Conservation (phyloP, 2,797 vertebrate genomes). For the Amniataba percoides region DNA sequence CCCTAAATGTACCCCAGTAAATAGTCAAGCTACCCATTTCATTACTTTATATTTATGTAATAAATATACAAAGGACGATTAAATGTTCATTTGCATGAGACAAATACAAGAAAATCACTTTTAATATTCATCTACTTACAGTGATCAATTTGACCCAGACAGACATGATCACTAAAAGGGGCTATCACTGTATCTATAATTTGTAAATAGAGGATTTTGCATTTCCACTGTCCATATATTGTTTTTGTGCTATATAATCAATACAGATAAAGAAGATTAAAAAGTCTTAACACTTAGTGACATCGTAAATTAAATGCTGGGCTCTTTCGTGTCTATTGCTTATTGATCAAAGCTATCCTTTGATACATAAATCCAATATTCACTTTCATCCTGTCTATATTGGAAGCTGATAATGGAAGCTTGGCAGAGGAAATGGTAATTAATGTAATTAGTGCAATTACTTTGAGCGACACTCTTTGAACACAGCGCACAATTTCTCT, state of each 20-base stretch:
- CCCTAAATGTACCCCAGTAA: too few species aligned
- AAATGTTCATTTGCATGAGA: too few species aligned
- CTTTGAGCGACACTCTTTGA: slow-evolving; percentile 36
- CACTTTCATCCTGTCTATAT: slow-evolving; percentile 39
- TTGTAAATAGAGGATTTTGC: not conserved
- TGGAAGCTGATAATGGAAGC: slow-evolving; percentile 48
- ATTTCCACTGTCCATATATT: not conserved
- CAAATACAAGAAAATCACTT: too few species aligned
- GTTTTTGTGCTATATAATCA: slow-evolving; percentile 16
- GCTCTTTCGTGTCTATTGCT: slow-evolving; percentile 25
- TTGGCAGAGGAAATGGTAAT: slow-evolving; percentile 49
- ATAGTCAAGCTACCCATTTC: too few species aligned
- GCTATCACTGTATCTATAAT: not conserved
- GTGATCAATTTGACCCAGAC: too few species aligned
- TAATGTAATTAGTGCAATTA: slow-evolving; percentile 61
- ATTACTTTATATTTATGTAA: too few species aligned
- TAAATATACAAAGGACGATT: too few species aligned
- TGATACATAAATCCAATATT: slow-evolving; percentile 52
- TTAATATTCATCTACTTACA: too few species aligned
- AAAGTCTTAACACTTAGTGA: slow-evolving; percentile 21
- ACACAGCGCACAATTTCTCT: slow-evolving; percentile 28
- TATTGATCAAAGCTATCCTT: slow-evolving; percentile 35
- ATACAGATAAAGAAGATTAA: slow-evolving; percentile 9
- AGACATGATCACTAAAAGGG: too few species aligned
- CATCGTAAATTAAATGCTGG: slow-evolving; percentile 30